These are phyloP conservation scores for Engystomops pustulosus DNA, from an alignment of 2,113 vertebrate genomes.

Conservation along the genomic window DNA sequence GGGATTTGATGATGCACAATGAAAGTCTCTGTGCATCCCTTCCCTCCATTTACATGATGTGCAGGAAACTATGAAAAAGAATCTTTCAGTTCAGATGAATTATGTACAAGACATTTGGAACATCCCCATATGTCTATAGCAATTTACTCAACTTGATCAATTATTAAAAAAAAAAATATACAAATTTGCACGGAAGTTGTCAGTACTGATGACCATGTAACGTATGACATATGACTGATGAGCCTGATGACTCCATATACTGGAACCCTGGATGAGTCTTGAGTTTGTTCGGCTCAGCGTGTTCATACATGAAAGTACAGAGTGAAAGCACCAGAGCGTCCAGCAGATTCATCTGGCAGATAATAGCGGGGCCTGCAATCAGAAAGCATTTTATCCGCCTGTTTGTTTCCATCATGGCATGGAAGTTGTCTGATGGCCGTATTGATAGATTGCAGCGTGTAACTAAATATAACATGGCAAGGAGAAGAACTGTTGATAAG, in stretches of 20 bases:
- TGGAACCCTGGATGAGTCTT: not conserved
- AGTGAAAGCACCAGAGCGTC: not conserved
- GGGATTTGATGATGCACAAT: too few relatives aligned
- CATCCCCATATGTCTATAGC: too few relatives aligned
- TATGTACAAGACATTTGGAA: too few relatives aligned
- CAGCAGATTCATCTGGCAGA: constrained; percentile 42
- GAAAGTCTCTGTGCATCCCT: too few relatives aligned
- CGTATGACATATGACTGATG: not conserved
- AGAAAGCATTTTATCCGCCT: not conserved
- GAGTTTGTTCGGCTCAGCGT: not conserved
- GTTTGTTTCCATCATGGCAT: not conserved
- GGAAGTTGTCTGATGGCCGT: not conserved
- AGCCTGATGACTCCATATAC: not conserved
- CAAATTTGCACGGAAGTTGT: not conserved
- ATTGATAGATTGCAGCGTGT: constrained; percentile 14
- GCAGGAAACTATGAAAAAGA: too few relatives aligned
- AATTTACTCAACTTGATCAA: too few relatives aligned
- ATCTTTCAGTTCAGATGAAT: too few relatives aligned
- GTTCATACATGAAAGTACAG: constrained; percentile 7
- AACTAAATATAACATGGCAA: constrained; percentile 20
- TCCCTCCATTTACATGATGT: too few relatives aligned
- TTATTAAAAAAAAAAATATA: too few relatives aligned
- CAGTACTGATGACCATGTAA: not conserved
- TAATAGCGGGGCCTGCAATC: constrained; percentile 2
- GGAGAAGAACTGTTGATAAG: not conserved